Evolutionary conservation across 2,797 vertebrate species (phyloP).

Genomic region (Galaxias olidus): DNA sequence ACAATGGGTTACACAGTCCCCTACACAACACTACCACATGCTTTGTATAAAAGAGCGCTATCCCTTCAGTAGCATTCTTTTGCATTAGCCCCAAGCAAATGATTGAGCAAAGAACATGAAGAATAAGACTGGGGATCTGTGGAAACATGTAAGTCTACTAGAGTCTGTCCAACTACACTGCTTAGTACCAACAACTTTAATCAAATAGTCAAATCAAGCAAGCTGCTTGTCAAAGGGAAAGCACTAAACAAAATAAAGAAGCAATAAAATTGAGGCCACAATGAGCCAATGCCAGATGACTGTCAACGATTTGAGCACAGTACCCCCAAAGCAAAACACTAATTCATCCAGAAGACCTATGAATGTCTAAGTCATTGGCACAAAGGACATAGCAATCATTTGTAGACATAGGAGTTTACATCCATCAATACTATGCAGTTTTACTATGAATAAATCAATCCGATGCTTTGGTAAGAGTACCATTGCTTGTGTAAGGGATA

Average conservation of each 20-base stretch:
- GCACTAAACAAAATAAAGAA: slow-evolving; percentile 32
- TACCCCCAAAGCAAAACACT: slow-evolving; percentile 50
- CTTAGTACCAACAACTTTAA: slow-evolving; percentile 47
- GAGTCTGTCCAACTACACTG: slow-evolving; percentile 38
- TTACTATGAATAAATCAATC: slow-evolving; percentile 57
- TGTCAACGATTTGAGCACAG: slow-evolving; percentile 50
- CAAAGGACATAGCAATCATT: slow-evolving; percentile 39
- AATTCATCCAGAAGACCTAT: slow-evolving; percentile 34
- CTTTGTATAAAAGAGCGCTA: slow-evolving; percentile 48
- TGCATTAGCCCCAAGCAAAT: slow-evolving; percentile 34
- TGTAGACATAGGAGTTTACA: slow-evolving; percentile 30
- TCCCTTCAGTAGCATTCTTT: slow-evolving; percentile 32
- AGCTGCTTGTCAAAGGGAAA: slow-evolving; percentile 44
- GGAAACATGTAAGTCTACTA: slow-evolving; percentile 33
- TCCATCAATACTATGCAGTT: slow-evolving; percentile 50
- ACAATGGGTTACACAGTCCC: slow-evolving; percentile 64
- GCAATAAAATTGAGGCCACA: slow-evolving; percentile 24
- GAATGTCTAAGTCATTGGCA: slow-evolving; percentile 53
- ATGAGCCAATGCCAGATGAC: slow-evolving; percentile 46
- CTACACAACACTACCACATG: slow-evolving; percentile 85
- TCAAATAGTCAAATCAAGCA: slow-evolving; percentile 19
- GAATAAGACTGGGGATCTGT: slow-evolving; percentile 37
- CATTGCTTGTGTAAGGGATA: slow-evolving; percentile 50
- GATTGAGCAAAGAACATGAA: slow-evolving; percentile 34
- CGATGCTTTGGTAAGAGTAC: slow-evolving; percentile 70